A percentile compares a stretch with the other conserved stretches of the same genome.
These are phyloP conservation scores for Catostomus latipinnis DNA, from an alignment of 2,797 vertebrate genomes.

Conservation along the genomic window DNA sequence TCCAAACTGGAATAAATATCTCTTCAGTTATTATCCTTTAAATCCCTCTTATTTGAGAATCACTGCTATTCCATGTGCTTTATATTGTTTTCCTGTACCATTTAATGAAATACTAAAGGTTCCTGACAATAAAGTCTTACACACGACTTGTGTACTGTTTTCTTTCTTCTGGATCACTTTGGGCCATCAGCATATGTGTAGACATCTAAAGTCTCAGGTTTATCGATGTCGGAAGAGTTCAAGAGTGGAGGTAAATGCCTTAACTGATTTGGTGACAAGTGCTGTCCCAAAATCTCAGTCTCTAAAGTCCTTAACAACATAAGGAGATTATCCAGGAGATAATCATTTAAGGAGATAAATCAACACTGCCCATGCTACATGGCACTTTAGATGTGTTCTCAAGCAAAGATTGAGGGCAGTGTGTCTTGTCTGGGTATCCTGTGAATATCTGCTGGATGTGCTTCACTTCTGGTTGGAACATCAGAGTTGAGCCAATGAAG, in stretches of 20 bases:
- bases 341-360: no score
- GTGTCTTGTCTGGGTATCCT: not conserved
- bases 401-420: constrained; percentile 11
- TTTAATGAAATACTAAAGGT: constrained; percentile 63
- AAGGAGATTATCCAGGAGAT: constrained; percentile 35
- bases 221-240: constrained; percentile 3
- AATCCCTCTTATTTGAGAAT: constrained; percentile 44
- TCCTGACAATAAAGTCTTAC: constrained; percentile 68
- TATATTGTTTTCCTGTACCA: constrained; percentile 66
- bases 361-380: not conserved
- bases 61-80: constrained; percentile 67
- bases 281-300: constrained; percentile 26
- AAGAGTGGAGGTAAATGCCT: constrained; percentile 20
- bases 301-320: constrained; percentile 49
- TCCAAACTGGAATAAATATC: constrained; percentile 49
- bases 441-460: not conserved
- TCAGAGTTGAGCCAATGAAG: not conserved
- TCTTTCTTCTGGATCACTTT: constrained; percentile 10
- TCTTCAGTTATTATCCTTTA: constrained; percentile 36
- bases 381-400: not conserved
- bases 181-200: not conserved
- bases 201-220: not conserved
- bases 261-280: constrained; percentile 17
- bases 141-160: constrained; percentile 2
- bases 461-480: not conserved